These are phyloP conservation scores for Pitangus sulphuratus DNA, from an alignment of 2,797 vertebrate genomes.

Conservation along the genomic window DNA sequence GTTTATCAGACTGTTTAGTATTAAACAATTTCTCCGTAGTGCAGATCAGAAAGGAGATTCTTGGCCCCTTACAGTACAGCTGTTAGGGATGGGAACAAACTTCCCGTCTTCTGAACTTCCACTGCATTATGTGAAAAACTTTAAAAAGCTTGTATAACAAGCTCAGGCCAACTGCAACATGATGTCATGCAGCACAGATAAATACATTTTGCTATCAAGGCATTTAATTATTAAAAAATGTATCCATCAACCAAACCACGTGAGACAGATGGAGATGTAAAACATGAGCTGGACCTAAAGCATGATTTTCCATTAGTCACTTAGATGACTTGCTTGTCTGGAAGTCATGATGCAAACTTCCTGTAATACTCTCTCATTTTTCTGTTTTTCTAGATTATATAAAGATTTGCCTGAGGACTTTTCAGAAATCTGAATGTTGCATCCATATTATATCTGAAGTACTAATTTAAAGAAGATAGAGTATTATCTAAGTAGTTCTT, in stretches of 20 bases:
- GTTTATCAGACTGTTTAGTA: neutral
- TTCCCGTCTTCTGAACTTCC: neutral
- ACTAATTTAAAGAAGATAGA: neutral
- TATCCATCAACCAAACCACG: neutral
- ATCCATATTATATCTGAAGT: neutral
- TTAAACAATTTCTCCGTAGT: neutral
- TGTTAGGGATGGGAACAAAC: neutral
- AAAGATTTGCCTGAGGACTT: neutral
- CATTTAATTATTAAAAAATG: neutral
- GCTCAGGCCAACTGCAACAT: neutral
- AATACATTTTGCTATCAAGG: neutral
- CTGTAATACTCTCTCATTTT: neutral
- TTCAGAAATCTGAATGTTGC: neutral
- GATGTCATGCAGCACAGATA: neutral
- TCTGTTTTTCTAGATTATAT: neutral
- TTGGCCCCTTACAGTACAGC: too few relatives aligned
- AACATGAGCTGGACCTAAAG: neutral
- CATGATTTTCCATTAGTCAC: slow-evolving; percentile 41
- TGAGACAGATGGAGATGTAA: neutral
- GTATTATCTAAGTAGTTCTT: neutral
- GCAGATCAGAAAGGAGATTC: neutral
- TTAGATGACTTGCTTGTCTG: neutral
- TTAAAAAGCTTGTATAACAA: neutral
- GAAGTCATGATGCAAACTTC: slow-evolving; percentile 23
- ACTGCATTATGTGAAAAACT: neutral